Evolutionary conservation across 2,113 vertebrate species (phyloP).

Genomic region (Rynchops niger): DNA sequence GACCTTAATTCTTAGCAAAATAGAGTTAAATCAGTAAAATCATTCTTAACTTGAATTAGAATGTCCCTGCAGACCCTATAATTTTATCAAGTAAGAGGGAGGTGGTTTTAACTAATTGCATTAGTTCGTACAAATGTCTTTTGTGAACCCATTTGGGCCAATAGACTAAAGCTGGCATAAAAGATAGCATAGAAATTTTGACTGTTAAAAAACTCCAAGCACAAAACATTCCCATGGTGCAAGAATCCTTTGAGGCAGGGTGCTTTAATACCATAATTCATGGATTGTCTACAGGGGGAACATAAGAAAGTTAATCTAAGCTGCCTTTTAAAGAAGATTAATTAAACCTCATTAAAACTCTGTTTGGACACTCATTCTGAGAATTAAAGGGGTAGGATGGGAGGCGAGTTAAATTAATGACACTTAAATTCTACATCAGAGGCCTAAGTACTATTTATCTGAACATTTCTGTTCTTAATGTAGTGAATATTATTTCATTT

Average conservation of each 20-base stretch:
- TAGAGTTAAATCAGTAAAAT: background rate
- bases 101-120: background rate
- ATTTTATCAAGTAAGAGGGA: background rate
- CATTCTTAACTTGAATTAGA: background rate
- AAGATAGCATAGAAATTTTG: background rate
- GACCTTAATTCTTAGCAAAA: background rate
- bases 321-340: constrained; percentile 17
- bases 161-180: background rate
- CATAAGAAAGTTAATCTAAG: constrained; percentile 1
- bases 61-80: background rate
- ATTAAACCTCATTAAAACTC: constrained; percentile 22
- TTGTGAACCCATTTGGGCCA: background rate
- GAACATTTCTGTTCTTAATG: background rate
- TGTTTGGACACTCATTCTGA: constrained; percentile 7
- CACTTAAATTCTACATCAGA: background rate
- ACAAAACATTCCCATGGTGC: background rate
- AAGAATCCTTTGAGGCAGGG: background rate
- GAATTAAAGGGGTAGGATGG: background rate
- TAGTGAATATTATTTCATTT: background rate
- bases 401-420: background rate
- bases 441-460: background rate
- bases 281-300: background rate
- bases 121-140: background rate
- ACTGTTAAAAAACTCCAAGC: background rate
- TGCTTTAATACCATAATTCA: background rate